Conservation (phyloP, 2,113 vertebrate genomes). For the Caloenas nicobarica region DNA sequence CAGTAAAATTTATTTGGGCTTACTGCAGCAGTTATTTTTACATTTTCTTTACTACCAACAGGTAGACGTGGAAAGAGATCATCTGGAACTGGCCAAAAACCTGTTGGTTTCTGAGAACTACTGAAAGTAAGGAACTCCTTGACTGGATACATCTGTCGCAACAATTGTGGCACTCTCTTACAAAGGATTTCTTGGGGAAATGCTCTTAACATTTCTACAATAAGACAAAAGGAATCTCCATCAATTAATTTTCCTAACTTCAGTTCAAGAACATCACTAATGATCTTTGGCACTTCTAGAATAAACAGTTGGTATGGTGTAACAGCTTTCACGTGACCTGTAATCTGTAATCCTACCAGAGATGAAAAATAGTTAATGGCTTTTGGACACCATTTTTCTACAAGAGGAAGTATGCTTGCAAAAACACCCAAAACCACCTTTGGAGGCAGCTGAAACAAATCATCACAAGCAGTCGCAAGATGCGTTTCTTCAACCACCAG, state of each 20-base stretch:
- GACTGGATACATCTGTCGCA: slow-evolving; percentile 17
- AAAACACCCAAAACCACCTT: slow-evolving; percentile 86
- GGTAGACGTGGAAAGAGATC: slow-evolving; percentile 72
- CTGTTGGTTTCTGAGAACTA: background rate
- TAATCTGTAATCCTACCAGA: slow-evolving; percentile 79
- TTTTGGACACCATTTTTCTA: slow-evolving; percentile 73
- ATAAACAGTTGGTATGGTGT: slow-evolving; percentile 81
- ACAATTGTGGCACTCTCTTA: slow-evolving; percentile 58
- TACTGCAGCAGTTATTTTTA: slow-evolving; percentile 82
- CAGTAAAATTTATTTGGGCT: slow-evolving; percentile 85
- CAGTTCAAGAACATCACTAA: slow-evolving; percentile 76
- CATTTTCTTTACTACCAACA: slow-evolving; percentile 74
- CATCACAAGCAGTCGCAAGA: slow-evolving; percentile 78
- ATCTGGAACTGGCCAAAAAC: slow-evolving; percentile 73
- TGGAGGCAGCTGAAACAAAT: slow-evolving; percentile 86
- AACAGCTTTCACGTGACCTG: slow-evolving; percentile 80
- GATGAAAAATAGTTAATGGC: slow-evolving; percentile 83
- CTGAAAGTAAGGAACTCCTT: slow-evolving; percentile 1
- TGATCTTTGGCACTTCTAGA: slow-evolving; percentile 84
- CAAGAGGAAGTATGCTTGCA: slow-evolving; percentile 84
- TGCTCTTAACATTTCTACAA: slow-evolving; percentile 82
- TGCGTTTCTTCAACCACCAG: slow-evolving; percentile 69
- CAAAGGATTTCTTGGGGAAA: slow-evolving; percentile 59
- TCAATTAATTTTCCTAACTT: slow-evolving; percentile 84
- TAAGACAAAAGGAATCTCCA: slow-evolving; percentile 83